Conservation (phyloP, 2,113 vertebrate genomes). For the Enhydra lutris region DNA sequence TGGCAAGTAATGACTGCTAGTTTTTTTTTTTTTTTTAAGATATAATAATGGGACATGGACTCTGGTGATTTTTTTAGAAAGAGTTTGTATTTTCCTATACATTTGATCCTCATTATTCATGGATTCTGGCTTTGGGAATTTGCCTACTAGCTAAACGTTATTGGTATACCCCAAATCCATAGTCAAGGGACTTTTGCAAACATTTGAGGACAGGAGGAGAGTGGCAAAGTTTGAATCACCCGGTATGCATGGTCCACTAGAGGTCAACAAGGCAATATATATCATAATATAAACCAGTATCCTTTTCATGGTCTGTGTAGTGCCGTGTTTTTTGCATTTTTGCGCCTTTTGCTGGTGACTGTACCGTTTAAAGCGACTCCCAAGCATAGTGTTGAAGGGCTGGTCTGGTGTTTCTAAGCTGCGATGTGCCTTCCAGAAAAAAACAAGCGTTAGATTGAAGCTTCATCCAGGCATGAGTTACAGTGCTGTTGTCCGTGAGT, state of each 20-base stretch:
- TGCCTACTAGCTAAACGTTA: neutral
- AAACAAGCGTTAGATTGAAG: neutral
- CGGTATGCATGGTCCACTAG: fast-evolving
- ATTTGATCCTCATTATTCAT: neutral
- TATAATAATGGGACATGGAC: neutral
- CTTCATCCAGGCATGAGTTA: neutral
- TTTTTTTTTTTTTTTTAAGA: neutral
- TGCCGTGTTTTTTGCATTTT: neutral
- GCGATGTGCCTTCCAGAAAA: neutral
- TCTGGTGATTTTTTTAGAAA: neutral
- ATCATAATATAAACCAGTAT: neutral
- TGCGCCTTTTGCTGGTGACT: neutral
- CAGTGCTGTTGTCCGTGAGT: neutral
- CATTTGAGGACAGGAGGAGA: neutral
- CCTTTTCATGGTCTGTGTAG: neutral
- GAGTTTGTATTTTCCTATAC: neutral
- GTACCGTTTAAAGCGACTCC: neutral
- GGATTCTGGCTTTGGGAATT: neutral
- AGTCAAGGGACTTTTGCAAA: neutral
- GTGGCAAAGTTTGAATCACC: neutral
- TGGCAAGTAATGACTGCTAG: neutral
- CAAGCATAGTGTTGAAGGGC: neutral
- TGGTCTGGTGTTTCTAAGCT: neutral
- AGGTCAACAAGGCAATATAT: neutral
- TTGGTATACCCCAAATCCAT: neutral